Evolutionary conservation across 92 coral and sea anemone genomes (phyloP).

Genomic region (Phymanthus crucifer): DNA sequence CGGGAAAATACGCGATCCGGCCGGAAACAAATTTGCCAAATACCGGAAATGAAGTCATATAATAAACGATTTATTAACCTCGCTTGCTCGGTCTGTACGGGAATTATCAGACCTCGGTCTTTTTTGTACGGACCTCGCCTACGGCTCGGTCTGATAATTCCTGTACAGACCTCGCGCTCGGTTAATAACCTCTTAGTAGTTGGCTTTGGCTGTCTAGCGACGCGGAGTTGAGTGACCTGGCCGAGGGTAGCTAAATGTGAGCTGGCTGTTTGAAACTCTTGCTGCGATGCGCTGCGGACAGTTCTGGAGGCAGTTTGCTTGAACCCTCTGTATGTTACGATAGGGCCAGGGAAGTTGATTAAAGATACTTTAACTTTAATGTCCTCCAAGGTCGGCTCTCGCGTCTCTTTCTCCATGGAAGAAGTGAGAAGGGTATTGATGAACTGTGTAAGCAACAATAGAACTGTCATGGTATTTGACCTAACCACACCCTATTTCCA

Average conservation of each 20-base stretch:
- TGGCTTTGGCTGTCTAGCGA: conserved; percentile 39
- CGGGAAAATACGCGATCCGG: too few relatives aligned
- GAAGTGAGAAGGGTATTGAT: conserved; percentile 25
- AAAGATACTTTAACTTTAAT: conserved; percentile 25
- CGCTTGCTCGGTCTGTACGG: too few relatives aligned
- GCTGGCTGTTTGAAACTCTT: conserved; percentile 19
- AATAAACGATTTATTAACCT: too few relatives aligned
- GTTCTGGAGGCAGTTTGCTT: conserved; percentile 23
- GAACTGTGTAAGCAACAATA: conserved; percentile 27
- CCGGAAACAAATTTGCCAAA: too few relatives aligned
- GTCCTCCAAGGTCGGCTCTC: conserved; percentile 36
- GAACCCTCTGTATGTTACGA: conserved; percentile 34
- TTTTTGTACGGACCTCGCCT: too few relatives aligned
- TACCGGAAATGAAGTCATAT: too few relatives aligned
- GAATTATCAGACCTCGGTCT: too few relatives aligned
- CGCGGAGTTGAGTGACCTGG: conserved; percentile 12
- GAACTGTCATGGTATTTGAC: too few relatives aligned
- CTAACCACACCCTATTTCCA: too few relatives aligned
- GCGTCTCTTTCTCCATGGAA: conserved; percentile 32
- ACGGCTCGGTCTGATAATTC: too few relatives aligned
- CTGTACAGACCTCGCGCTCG: too few relatives aligned
- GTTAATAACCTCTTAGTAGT: too few relatives aligned
- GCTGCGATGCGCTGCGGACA: conserved; percentile 21
- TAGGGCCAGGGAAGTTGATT: conserved; percentile 40
- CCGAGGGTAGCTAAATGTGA: conserved; percentile 16